Evolutionary conservation across 2,888 invertebrate species (phyloP).

Genomic region (Calameuta idolon): DNA sequence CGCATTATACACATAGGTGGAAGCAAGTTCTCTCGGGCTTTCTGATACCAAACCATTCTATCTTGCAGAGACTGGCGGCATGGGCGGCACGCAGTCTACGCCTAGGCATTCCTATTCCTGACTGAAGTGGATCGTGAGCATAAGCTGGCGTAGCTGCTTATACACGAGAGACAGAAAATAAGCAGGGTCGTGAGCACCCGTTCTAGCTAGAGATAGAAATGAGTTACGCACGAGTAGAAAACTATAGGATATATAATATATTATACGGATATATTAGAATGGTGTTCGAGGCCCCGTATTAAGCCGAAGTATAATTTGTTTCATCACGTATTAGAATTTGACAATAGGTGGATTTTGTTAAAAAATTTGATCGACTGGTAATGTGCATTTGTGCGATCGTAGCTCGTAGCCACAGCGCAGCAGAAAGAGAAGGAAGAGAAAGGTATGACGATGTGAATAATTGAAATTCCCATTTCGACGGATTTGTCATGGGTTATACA

Average conservation of each 20-base stretch:
- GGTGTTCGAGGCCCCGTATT: neutral
- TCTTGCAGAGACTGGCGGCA: conserved; percentile 23
- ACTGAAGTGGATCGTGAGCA: conserved; percentile 18
- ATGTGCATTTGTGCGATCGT: neutral
- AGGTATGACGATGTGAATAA: neutral
- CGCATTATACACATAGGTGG: neutral
- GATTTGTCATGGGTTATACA: neutral
- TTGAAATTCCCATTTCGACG: neutral
- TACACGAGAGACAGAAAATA: conserved; percentile 2
- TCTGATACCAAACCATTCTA: conserved; percentile 34
- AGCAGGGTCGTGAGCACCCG: conserved; percentile 8
- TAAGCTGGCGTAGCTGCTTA: conserved; percentile 11
- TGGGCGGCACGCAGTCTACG: conserved; percentile 49
- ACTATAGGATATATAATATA: neutral
- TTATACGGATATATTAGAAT: neutral
- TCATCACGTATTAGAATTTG: neutral
- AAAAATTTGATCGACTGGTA: neutral
- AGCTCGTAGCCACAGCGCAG: neutral
- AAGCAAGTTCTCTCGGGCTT: neutral
- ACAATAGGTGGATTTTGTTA: neutral
- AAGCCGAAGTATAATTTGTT: neutral
- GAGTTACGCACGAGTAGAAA: neutral
- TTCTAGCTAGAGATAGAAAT: conserved; percentile 22
- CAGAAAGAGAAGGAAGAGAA: neutral
- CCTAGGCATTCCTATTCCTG: conserved; percentile 36